Evolutionary conservation across 2,797 vertebrate species (phyloP).

Genomic region (Ptychobarbus kaznakovi): DNA sequence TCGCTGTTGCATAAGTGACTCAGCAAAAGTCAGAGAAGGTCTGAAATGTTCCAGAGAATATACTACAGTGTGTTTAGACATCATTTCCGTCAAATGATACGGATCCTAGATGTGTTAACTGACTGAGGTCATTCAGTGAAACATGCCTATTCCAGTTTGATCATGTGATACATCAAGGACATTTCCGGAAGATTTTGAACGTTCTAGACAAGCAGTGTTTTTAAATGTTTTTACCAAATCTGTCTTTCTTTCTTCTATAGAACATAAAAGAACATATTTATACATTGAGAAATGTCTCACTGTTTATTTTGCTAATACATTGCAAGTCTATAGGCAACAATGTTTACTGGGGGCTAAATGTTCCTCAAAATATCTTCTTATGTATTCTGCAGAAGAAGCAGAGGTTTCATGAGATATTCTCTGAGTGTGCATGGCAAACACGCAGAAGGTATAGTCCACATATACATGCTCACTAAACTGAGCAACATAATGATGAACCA

Average conservation of each 20-base stretch:
- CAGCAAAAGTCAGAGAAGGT: constrained; percentile 9
- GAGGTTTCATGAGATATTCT: not conserved
- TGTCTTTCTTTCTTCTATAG: not conserved
- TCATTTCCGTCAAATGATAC: not conserved
- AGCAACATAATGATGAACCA: constrained; percentile 49
- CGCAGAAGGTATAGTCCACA: not conserved
- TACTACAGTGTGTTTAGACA: constrained; percentile 3
- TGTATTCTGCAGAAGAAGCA: not conserved
- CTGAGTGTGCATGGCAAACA: not conserved
- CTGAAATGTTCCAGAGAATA: constrained; percentile 12
- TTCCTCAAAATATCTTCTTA: not conserved
- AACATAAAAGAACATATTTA: not conserved
- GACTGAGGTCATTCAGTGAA: not conserved
- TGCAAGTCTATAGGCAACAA: too few species aligned
- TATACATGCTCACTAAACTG: constrained; percentile 39
- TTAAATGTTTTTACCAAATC: not conserved
- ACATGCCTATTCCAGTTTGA: not conserved
- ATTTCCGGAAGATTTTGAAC: not conserved
- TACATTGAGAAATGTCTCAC: not conserved
- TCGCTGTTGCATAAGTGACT: constrained; percentile 28
- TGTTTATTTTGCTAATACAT: not conserved
- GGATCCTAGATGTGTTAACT: not conserved
- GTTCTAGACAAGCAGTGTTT: not conserved
- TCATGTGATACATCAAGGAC: not conserved
- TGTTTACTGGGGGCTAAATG: not conserved